Percentiles rank a stretch among this genome's conserved stretches.
phyloP scores from a whole-genome alignment of 2,888 invertebrate genomes.

The Nipponacmea schrenckii region DNA sequence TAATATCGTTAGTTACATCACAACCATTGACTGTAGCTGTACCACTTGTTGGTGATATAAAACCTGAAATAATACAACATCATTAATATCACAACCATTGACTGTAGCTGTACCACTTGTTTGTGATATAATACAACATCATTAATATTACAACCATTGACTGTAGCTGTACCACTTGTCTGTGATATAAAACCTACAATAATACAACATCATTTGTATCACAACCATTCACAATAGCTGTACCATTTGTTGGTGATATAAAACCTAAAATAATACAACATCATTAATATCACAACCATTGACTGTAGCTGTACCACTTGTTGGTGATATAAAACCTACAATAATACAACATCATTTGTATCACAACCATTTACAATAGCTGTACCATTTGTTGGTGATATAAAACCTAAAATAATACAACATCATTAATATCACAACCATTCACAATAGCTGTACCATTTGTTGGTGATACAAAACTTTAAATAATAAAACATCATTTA shows the following conservation, averaged over 20 bases:
- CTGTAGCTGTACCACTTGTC: constrained; percentile 74
- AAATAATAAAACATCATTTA: constrained; percentile 69
- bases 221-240: constrained; percentile 78
- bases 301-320: constrained; percentile 75
- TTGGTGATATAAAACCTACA: constrained; percentile 53
- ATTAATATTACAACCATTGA: constrained; percentile 79
- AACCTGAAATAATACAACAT: constrained; percentile 67
- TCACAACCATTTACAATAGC: constrained; percentile 79
- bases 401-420: constrained; percentile 67
- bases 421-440: constrained; percentile 74
- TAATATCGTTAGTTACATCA: constrained; percentile 75
- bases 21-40: constrained; percentile 78
- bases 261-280: constrained; percentile 67
- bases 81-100: constrained; percentile 81
- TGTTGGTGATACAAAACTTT: constrained; percentile 54
- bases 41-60: constrained; percentile 69
- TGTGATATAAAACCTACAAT: constrained; percentile 52
- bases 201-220: constrained; percentile 77
- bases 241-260: constrained; percentile 70
- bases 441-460: constrained; percentile 77
- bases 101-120: constrained; percentile 75
- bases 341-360: constrained; percentile 70
- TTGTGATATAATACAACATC: constrained; percentile 70
- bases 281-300: constrained; percentile 76
- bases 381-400: constrained; percentile 71